Percentiles rank a stretch among this genome's conserved stretches.
These are phyloP conservation scores for Propithecus coquereli DNA, from an alignment of 2,113 vertebrate species.

Conservation along the genomic window DNA sequence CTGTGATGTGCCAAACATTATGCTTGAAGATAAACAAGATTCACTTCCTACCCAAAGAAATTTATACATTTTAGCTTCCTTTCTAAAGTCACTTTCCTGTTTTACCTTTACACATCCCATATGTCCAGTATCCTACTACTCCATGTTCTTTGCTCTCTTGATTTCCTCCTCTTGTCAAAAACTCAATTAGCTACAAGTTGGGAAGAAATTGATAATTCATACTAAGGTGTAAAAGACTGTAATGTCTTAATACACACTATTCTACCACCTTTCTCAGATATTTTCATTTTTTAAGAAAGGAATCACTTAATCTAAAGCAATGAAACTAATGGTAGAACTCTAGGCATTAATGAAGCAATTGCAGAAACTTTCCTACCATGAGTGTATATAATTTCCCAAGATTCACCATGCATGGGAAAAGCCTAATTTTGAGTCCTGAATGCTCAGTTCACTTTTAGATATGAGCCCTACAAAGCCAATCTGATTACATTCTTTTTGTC, in stretches of 20 bases:
- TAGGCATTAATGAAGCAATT: neutral
- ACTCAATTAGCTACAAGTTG: neutral
- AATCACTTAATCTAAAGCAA: neutral
- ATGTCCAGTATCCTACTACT: neutral
- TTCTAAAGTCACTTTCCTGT: neutral
- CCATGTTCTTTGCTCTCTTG: neutral
- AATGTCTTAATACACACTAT: neutral
- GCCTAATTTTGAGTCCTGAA: neutral
- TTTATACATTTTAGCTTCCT: neutral
- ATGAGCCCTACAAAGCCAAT: neutral
- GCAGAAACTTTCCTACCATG: neutral
- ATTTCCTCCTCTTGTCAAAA: neutral
- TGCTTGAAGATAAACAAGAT: neutral
- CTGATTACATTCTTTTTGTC: neutral
- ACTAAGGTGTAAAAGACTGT: neutral
- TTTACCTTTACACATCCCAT: neutral
- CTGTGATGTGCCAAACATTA: neutral
- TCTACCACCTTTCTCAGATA: neutral
- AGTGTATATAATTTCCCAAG: neutral
- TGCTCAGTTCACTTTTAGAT: neutral
- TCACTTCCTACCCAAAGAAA: neutral
- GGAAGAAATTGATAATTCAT: neutral
- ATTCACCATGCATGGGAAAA: neutral
- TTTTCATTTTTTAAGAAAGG: neutral
- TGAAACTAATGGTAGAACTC: neutral